These are phyloP conservation scores for Caenorhabditis afra DNA, from an alignment of 2,888 invertebrate genomes.

Conservation along the genomic window DNA sequence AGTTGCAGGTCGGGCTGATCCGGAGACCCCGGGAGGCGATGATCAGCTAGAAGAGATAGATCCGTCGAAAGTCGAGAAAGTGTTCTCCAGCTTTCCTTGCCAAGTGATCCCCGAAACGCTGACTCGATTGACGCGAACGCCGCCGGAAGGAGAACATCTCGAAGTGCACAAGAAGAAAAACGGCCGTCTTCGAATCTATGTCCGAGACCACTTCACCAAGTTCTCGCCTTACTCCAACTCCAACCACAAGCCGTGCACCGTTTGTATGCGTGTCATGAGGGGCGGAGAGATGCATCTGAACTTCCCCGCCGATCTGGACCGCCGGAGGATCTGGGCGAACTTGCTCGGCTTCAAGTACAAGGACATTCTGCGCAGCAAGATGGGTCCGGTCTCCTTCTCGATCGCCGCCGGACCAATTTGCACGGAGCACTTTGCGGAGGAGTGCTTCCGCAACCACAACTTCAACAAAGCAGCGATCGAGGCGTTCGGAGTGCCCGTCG, in stretches of 20 bases:
- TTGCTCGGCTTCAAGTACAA: conserved; percentile 71
- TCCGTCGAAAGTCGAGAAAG: not conserved
- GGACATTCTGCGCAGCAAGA: conserved; percentile 55
- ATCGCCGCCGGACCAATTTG: conserved; percentile 65
- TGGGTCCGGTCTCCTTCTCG: conserved; percentile 36
- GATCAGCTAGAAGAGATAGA: conserved; percentile 5
- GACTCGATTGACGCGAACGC: conserved; percentile 44
- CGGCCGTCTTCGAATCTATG: conserved; percentile 40
- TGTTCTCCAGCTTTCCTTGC: conserved; percentile 54
- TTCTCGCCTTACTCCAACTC: conserved; percentile 41
- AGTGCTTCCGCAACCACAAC: conserved; percentile 68
- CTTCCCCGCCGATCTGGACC: conserved; percentile 71
- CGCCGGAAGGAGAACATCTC: conserved; percentile 51
- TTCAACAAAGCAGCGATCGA: conserved; percentile 71
- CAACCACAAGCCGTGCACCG: conserved; percentile 61
- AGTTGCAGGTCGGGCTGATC: not conserved
- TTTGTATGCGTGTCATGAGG: conserved; percentile 64
- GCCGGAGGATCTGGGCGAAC: conserved; percentile 71
- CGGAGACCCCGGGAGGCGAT: not conserved
- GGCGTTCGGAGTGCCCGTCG: conserved; percentile 69
- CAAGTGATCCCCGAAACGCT: conserved; percentile 54
- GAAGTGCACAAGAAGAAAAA: conserved; percentile 24
- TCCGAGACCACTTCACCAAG: conserved; percentile 16
- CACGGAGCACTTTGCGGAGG: conserved; percentile 71
- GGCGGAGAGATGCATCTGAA: conserved; percentile 70